A percentile compares a stretch with the other conserved stretches of the same genome.
Evolutionary conservation across 2,113 vertebrate genomes (phyloP).

Genomic region (Scatophagus argus): DNA sequence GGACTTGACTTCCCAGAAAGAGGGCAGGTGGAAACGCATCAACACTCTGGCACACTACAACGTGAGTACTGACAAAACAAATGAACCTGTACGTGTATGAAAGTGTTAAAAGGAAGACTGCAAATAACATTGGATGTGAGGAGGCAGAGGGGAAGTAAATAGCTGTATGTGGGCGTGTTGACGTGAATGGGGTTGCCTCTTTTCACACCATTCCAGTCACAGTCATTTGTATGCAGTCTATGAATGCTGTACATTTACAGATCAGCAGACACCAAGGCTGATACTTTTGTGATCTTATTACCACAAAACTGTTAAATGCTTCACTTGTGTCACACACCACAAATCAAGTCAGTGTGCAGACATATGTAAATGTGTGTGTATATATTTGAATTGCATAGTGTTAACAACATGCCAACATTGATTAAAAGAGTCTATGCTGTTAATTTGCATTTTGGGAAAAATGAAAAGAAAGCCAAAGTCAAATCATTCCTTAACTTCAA

Average conservation of each 20-base stretch:
- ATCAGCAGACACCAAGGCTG: not conserved
- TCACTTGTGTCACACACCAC: not conserved
- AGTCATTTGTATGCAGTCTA: conserved; percentile 2
- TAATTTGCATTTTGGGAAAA: not conserved
- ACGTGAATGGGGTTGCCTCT: conserved; percentile 24
- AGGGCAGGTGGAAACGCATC: conserved; percentile 95
- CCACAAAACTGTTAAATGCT: conserved; percentile 5
- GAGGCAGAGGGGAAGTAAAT: conserved; percentile 13
- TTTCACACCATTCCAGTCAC: conserved; percentile 28
- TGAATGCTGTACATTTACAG: conserved; percentile 7
- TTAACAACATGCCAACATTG: not conserved
- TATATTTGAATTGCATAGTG: not conserved
- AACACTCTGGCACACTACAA: conserved; percentile 99
- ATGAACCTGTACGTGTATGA: not conserved
- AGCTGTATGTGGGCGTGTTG: conserved; percentile 30
- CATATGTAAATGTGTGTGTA: not conserved
- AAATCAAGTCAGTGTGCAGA: not conserved
- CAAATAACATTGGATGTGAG: conserved; percentile 21
- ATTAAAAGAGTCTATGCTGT: not conserved
- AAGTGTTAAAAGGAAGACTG: not conserved
- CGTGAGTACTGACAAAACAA: conserved; percentile 83
- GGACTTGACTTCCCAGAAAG: conserved; percentile 96
- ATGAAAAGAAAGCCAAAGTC: not conserved
- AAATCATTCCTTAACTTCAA: not conserved
- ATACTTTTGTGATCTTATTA: not conserved